Percentiles rank a stretch among this genome's conserved stretches.
Conservation (phyloP, 2,797 vertebrate species). For the Lithobates sylvaticus region DNA sequence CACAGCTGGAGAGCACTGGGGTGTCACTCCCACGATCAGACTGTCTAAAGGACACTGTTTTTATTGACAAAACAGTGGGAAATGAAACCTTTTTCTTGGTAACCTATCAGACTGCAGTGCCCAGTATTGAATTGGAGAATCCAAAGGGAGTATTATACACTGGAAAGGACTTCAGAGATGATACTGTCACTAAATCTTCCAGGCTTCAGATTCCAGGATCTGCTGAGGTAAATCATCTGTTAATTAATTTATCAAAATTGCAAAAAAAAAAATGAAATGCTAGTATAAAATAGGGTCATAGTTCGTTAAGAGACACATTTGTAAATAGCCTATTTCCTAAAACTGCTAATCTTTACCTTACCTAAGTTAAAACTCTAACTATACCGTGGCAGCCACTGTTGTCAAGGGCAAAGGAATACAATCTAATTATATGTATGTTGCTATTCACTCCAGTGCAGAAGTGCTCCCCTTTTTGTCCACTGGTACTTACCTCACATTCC, state of each 20-base stretch:
- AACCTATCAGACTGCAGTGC: slow-evolving; percentile 65
- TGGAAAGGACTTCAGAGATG: slow-evolving; percentile 61
- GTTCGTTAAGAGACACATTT: no score
- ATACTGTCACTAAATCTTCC: slow-evolving; percentile 58
- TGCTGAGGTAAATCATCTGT: slow-evolving; percentile 68
- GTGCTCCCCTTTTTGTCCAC: no score
- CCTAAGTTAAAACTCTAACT: no score
- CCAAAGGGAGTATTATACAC: slow-evolving; percentile 68
- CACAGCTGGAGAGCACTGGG: slow-evolving; percentile 73
- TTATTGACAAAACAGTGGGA: slow-evolving; percentile 71
- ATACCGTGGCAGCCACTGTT: no score
- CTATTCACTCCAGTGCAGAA: no score
- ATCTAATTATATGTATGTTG: no score
- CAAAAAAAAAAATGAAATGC: no score
- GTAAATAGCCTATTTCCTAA: no score
- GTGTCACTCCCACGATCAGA: slow-evolving; percentile 36
- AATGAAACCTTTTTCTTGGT: slow-evolving; percentile 72
- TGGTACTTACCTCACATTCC: no score
- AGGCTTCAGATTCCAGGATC: slow-evolving; percentile 70
- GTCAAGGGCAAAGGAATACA: no score
- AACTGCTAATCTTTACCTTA: no score
- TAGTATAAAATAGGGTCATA: no score
- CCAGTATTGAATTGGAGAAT: slow-evolving; percentile 64
- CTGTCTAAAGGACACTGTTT: slow-evolving; percentile 65
- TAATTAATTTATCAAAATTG: background rate